These are phyloP conservation scores for Zingel zingel DNA, from an alignment of 2,113 vertebrate species.

Conservation along the genomic window DNA sequence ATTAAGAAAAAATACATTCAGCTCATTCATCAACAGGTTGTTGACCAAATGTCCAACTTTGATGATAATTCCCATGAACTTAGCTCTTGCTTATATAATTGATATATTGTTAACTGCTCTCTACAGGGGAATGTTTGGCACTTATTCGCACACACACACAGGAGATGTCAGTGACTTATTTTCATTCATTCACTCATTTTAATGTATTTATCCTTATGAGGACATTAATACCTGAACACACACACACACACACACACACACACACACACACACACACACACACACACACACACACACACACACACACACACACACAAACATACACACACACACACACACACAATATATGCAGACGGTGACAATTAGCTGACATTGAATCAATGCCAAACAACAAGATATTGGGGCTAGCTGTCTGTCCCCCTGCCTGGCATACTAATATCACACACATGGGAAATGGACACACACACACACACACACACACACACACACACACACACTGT, in stretches of 20 bases:
- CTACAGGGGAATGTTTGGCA: conserved; percentile 53
- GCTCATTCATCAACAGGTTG: conserved; percentile 55
- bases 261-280: background rate
- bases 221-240: conserved; percentile 33
- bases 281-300: background rate
- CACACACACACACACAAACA: conserved; percentile 5
- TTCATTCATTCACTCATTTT: conserved; percentile 12
- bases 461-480: conserved; percentile 12
- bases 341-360: conserved; percentile 31
- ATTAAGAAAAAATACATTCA: conserved; percentile 3
- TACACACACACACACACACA: conserved; percentile 2
- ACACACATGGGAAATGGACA: conserved; percentile 40
- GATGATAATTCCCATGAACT: conserved; percentile 58
- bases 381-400: conserved; percentile 76
- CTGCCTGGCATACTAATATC: conserved; percentile 73
- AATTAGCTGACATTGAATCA: conserved; percentile 77
- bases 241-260: background rate
- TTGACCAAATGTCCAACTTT: conserved; percentile 63
- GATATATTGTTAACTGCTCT: conserved; percentile 58
- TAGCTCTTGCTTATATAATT: conserved; percentile 58
- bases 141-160: background rate
- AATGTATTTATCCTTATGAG: conserved; percentile 38
- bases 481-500: conserved; percentile 10
- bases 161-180: conserved; percentile 37
- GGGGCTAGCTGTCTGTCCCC: conserved; percentile 60